Percentiles rank a stretch among this genome's conserved stretches.
Evolutionary conservation across 2,888 invertebrate genomes (phyloP).

Genomic region (Panzeria rudis): DNA sequence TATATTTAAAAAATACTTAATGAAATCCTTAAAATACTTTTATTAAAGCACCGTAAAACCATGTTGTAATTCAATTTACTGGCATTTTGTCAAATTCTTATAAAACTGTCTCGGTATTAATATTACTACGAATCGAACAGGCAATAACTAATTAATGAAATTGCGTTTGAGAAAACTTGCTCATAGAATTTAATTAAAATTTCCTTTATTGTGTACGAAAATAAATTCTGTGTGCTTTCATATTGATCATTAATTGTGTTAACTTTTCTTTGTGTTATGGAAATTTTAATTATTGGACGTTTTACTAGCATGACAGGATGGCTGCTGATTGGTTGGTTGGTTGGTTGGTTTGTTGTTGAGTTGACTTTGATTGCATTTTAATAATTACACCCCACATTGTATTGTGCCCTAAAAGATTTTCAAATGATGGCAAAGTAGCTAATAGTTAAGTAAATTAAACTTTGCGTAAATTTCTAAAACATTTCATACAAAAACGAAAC

Average conservation of each 20-base stretch:
- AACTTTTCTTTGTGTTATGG: neutral
- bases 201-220: neutral
- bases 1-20: neutral
- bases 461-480: neutral
- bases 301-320: neutral
- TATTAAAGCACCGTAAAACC: neutral
- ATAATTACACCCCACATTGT: neutral
- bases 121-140: neutral
- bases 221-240: neutral
- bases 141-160: neutral
- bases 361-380: neutral
- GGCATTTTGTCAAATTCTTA: too few species aligned
- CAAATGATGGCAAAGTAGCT: neutral
- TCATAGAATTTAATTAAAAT: conserved; percentile 1
- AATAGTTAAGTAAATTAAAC: neutral
- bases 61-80: too few species aligned
- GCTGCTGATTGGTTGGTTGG: neutral
- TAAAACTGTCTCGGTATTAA: too few species aligned
- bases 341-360: neutral
- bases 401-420: neutral
- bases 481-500: neutral
- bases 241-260: neutral
- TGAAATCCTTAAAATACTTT: neutral
- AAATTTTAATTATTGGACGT: neutral
- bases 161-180: neutral